Evolutionary conservation across 2,888 invertebrate species (phyloP).

Genomic region (Dione juno): DNA sequence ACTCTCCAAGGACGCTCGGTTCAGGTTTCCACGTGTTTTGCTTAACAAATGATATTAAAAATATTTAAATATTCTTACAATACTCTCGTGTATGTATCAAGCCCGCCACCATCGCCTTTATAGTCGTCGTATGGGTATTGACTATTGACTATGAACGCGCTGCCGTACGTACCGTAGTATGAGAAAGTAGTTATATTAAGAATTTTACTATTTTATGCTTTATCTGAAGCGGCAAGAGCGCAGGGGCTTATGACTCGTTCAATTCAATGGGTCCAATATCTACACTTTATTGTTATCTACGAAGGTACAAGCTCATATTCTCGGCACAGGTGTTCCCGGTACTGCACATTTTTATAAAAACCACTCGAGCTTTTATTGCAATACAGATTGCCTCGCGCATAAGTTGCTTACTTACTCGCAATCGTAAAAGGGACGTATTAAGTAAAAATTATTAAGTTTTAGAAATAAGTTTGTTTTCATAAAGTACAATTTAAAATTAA

Average conservation of each 20-base stretch:
- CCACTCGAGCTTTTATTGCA: conserved; percentile 27
- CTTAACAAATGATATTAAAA: no score
- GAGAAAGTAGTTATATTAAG: no score
- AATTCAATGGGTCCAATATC: conserved; percentile 31
- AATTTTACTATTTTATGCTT: not conserved
- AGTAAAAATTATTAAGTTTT: not conserved
- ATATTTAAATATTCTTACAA: no score
- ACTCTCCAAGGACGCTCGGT: no score
- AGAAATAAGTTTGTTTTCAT: not conserved
- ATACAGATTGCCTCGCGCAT: conserved; percentile 15
- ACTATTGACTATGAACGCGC: no score
- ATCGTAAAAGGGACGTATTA: conserved; percentile 1
- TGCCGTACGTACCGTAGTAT: no score
- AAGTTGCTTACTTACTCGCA: not conserved
- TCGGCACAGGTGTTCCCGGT: conserved; percentile 31
- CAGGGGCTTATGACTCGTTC: conserved; percentile 16
- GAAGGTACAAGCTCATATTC: conserved; percentile 34
- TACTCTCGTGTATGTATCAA: not conserved
- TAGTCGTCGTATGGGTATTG: no score
- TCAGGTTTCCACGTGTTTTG: no score
- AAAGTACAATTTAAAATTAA: no score
- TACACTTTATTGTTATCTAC: conserved; percentile 27
- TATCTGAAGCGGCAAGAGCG: conserved; percentile 2
- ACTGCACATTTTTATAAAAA: conserved; percentile 29
- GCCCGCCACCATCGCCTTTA: no score